Conservation (phyloP, 2,888 invertebrate species). For the Amiota communis region DNA sequence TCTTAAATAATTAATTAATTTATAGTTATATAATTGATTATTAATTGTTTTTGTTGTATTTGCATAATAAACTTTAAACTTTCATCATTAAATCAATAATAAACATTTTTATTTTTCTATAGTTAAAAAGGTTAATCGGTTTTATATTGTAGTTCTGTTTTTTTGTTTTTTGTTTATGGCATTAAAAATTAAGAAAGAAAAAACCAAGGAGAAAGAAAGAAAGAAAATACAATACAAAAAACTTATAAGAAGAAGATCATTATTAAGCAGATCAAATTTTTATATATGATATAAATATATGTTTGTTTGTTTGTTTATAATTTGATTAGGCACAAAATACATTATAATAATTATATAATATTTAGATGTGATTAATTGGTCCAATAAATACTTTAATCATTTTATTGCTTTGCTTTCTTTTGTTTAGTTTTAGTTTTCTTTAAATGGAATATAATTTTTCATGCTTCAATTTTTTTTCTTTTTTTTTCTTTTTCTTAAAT, state of each 20-base stretch:
- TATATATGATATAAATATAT: too few species aligned
- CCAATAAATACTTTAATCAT: conserved; percentile 15
- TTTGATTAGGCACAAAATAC: conserved; percentile 7
- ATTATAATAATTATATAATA: background rate
- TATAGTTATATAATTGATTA: conserved; percentile 27
- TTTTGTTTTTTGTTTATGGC: conserved; percentile 56
- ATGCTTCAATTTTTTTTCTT: too few species aligned
- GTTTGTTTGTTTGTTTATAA: background rate
- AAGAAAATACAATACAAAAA: background rate
- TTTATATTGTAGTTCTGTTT: too few species aligned
- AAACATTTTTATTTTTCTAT: conserved; percentile 28
- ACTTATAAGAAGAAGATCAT: background rate
- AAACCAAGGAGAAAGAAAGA: background rate
- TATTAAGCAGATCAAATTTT: background rate
- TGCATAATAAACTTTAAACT: too few species aligned
- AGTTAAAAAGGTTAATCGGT: too few species aligned
- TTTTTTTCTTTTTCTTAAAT: too few species aligned
- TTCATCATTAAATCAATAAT: background rate
- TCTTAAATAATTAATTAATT: conserved; percentile 41
- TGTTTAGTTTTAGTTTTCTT: too few species aligned
- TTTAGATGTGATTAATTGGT: conserved; percentile 10
- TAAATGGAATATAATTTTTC: too few species aligned
- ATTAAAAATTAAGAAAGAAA: conserved; percentile 12
- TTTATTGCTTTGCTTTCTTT: too few species aligned
- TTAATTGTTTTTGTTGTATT: conserved; percentile 27